These are phyloP conservation scores for Pseudomyrmex gracilis DNA, from an alignment of 1,140 invertebrate genomes.

Conservation along the genomic window DNA sequence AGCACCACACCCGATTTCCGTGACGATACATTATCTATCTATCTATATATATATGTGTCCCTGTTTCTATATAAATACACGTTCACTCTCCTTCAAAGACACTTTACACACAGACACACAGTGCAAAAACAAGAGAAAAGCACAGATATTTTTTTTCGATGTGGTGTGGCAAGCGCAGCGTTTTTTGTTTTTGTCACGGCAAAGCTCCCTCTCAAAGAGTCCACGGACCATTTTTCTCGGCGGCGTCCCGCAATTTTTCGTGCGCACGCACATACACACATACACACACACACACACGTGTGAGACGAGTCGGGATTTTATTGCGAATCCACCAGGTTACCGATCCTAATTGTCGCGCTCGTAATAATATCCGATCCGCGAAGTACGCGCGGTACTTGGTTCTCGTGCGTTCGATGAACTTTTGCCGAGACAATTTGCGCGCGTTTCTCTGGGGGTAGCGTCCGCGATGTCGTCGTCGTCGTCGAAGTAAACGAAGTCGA, in stretches of 20 bases:
- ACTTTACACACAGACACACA: conserved; percentile 40
- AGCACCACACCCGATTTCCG: conserved; percentile 74
- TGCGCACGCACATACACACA: too few species aligned
- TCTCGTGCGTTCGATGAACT: conserved; percentile 19
- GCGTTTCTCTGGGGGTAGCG: background rate
- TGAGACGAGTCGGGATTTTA: background rate
- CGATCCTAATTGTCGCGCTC: background rate
- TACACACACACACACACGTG: too few species aligned
- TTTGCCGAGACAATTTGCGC: conserved; percentile 4
- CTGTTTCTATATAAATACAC: conserved; percentile 61
- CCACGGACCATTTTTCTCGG: conserved; percentile 50
- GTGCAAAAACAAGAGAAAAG: conserved; percentile 72
- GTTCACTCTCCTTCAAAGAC: background rate
- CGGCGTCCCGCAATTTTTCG: background rate
- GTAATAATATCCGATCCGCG: conserved; percentile 10
- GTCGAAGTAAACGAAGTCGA: background rate
- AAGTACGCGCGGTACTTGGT: background rate
- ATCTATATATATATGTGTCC: conserved; percentile 23
- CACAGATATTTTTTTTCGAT: conserved; percentile 80
- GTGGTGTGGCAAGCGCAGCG: conserved; percentile 84
- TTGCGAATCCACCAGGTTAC: background rate
- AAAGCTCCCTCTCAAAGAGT: conserved; percentile 73
- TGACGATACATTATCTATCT: conserved; percentile 64
- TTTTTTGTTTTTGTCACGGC: conserved; percentile 78
- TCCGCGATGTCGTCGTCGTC: background rate